Evolutionary conservation across 2,888 invertebrate species (phyloP), one percentile per base, ranked within the genome.

Genomic region (Nomada lathburiana): DNA sequence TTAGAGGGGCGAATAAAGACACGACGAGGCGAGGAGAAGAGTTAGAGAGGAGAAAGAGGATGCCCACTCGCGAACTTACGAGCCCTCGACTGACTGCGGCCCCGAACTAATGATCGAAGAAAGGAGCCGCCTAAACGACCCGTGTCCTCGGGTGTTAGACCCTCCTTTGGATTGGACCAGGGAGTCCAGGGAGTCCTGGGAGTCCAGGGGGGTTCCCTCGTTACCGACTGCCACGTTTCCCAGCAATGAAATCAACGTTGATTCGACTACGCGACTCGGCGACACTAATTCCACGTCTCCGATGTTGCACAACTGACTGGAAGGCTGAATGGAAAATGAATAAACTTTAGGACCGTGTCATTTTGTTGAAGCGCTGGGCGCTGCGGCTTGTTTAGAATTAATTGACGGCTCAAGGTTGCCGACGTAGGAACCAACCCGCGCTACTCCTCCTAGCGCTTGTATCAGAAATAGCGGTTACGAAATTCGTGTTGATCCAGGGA

Each of bases 91-190:
- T 36, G 80, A 76, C 77, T 88, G 84, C 86, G 82, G 89, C 86
- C 65, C 80, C 84, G 89, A 90, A 89, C 91, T 92, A 92, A 92
- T 92, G 92, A 92, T 92, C 91, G 92, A 91, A 92, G 92, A 92
- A 92, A 92, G 92, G 90, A 92, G 92, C 92, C 92, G 92, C 92
- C 92, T 92, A 92, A 92, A 92, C 92, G 92, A 92, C 90, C 91
- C 92, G 91, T 92, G 92, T 92, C 92, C 92, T 92, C 92, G 92
- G 91, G 90, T 92, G 91, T 92, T 92, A 88, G 91, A 86, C 90
- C 88, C 88, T 86, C 89, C 90, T 89, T 87, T 23, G 76, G 86
- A 88, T 86, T 84, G 82, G 71, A 71, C 63, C 36, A 57, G 44
- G 73, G 74, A 84, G 86, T 83, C 63, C 36, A 60, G 44, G 73